Evolutionary conservation across 2,888 invertebrate species (phyloP), one percentile per base, ranked within the genome.

Genomic region (Tryphoninae sp.): DNA sequence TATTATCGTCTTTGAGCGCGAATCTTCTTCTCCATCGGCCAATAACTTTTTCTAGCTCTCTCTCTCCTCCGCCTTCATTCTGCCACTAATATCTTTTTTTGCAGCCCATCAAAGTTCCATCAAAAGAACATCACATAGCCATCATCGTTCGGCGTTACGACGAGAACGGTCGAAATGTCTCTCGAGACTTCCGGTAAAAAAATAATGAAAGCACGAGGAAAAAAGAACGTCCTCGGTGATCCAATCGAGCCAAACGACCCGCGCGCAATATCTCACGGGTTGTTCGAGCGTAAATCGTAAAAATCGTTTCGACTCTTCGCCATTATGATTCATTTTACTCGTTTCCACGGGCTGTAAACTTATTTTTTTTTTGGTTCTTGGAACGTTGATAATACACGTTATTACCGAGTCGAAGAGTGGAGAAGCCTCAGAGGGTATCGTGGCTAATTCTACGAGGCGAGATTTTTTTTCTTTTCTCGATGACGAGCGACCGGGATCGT

Each of bases 221-320:
- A 33, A 33, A 33, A 33, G 33, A 33, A 33, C 33, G 33, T 33
- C 1, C 33, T 53, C 33, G 51, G 51, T 26, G 55, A 78, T 77
- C 33, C 67, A 62, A 77, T 81, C 68, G 49, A 58, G 49, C 51
- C 68, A 78, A 78, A 81, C 58, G 73, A 81, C 26, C 49, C 59
- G 73, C 42, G 65, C 51, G 22, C 58, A 33, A 40, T 78, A 16
- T 55, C 55, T 26, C n/a, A 9, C 65, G 55, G 64, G 64, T 22
- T 59, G 23, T 64, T 69, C 64, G 55, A 78, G 68, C 68, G 68
- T 74, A 33, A 69, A 40, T 26, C 61, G 49, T 77, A 78, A 81
- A 69, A 78, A 78, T 78, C 62, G 51, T 73, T 51, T 62, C 61
- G 33, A 19, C 22, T 33, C 22, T 33, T 33, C 33, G 33, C 33